A percentile compares a stretch with the other conserved stretches of the same genome.
phyloP scores from a whole-genome alignment of 2,888 invertebrate species.

The Campoletis raptor region DNA sequence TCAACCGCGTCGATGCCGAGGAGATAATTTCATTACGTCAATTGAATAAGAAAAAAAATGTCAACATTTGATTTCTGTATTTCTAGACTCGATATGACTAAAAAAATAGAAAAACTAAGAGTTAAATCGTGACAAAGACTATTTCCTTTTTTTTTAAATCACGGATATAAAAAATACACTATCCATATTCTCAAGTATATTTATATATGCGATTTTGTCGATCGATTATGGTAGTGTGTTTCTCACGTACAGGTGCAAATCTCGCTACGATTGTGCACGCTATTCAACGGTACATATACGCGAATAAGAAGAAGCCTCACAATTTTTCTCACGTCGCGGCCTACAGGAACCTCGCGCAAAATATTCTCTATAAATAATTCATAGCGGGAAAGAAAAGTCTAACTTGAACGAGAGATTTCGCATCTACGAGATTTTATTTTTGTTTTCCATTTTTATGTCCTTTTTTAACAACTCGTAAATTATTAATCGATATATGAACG shows the following conservation, averaged over 20 bases:
- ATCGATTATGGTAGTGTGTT: background rate
- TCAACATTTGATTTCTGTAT: background rate
- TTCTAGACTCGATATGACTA: background rate
- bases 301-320: slow-evolving; percentile 18
- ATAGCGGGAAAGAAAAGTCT: slow-evolving; percentile 60
- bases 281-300: slow-evolving; percentile 19
- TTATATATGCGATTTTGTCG: slow-evolving; percentile 6
- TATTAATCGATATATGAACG: slow-evolving; percentile 28
- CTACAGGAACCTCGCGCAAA: slow-evolving; percentile 58
- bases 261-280: background rate
- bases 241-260: slow-evolving; percentile 8
- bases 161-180: background rate
- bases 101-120: background rate
- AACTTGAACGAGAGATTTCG: slow-evolving; percentile 58
- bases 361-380: slow-evolving; percentile 72
- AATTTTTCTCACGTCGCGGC: slow-evolving; percentile 70
- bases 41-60: background rate
- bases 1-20: background rate
- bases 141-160: background rate
- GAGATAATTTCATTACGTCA: background rate
- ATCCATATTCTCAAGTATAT: background rate
- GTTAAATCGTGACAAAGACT: background rate
- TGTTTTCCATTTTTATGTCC: background rate
- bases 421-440: background rate
- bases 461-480: slow-evolving; percentile 35